A percentile compares a stretch with the other conserved stretches of the same genome.
phyloP scores from a whole-genome alignment of 2,888 invertebrate species.

The Drosophila subquinaria region DNA sequence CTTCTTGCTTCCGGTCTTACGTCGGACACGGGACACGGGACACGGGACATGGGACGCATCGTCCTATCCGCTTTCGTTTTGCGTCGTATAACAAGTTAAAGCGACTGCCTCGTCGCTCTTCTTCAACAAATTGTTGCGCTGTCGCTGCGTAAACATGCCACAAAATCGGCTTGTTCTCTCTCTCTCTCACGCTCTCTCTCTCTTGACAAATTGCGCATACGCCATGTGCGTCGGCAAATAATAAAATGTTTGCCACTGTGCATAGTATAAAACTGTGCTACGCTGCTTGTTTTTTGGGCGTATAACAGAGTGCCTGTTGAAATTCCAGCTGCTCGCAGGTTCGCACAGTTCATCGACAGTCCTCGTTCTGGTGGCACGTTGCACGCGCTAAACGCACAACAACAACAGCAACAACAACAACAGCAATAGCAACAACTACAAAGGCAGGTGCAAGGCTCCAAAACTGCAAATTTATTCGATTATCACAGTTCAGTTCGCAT shows the following conservation, averaged over 20 bases:
- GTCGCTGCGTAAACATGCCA: conserved; percentile 51
- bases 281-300: conserved; percentile 23
- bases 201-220: conserved; percentile 69
- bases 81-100: conserved; percentile 50
- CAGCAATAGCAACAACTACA: conserved; percentile 14
- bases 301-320: conserved; percentile 74
- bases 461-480: conserved; percentile 29
- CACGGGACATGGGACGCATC: conserved; percentile 20
- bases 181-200: conserved; percentile 10
- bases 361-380: conserved; percentile 67
- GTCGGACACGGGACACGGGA: conserved; percentile 44
- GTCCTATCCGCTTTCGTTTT: conserved; percentile 24
- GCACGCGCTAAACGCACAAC: conserved; percentile 53
- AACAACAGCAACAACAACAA: conserved; percentile 13
- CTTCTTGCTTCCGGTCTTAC: conserved; percentile 74
- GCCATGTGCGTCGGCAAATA: conserved; percentile 62
- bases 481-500: conserved; percentile 15
- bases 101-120: conserved; percentile 56
- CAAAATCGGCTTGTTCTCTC: neutral
- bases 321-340: conserved; percentile 52
- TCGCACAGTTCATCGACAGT: conserved; percentile 75
- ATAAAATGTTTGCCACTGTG: conserved; percentile 60
- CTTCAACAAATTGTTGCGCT: conserved; percentile 77
- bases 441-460: conserved; percentile 18
- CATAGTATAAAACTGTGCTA: conserved; percentile 51